A percentile compares a stretch with the other conserved stretches of the same genome.
Evolutionary conservation across 2,888 invertebrate species (phyloP).

Genomic region (Tiliacea citrago): DNA sequence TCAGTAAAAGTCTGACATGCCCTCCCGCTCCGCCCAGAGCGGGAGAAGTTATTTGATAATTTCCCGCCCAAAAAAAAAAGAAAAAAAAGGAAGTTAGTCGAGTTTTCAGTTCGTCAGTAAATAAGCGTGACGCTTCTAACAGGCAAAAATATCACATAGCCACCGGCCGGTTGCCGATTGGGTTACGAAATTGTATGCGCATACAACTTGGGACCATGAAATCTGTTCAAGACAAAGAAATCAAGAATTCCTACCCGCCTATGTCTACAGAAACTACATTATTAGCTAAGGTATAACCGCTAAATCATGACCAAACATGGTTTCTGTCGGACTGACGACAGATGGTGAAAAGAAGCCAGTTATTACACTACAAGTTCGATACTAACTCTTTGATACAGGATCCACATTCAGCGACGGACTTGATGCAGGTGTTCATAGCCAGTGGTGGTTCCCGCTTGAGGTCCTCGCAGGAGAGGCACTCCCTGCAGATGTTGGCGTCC

Average conservation of each 20-base stretch:
- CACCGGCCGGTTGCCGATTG: not conserved
- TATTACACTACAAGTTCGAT: not conserved
- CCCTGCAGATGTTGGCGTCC: slow-evolving; percentile 68
- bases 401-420: slow-evolving; percentile 79
- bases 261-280: not conserved
- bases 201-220: not conserved
- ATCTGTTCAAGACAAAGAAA: not conserved
- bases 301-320: not conserved
- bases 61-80: too few species aligned
- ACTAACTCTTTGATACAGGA: slow-evolving; percentile 76
- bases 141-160: slow-evolving; percentile 46
- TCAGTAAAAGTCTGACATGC: too few species aligned
- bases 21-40: too few species aligned
- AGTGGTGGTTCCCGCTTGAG: slow-evolving; percentile 74
- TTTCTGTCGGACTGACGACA: not conserved
- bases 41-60: too few species aligned
- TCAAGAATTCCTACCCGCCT: not conserved
- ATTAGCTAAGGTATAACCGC: not conserved
- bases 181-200: not conserved
- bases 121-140: slow-evolving; percentile 47
- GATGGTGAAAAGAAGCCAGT: not conserved
- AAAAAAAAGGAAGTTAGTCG: slow-evolving; percentile 29
- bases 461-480: slow-evolving; percentile 77
- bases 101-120: slow-evolving; percentile 23
- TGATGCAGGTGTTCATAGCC: slow-evolving; percentile 70